Percentiles rank a stretch among this genome's conserved stretches.
Evolutionary conservation across 2,113 vertebrate genomes (phyloP).

Genomic region (Hiodon alosoides): DNA sequence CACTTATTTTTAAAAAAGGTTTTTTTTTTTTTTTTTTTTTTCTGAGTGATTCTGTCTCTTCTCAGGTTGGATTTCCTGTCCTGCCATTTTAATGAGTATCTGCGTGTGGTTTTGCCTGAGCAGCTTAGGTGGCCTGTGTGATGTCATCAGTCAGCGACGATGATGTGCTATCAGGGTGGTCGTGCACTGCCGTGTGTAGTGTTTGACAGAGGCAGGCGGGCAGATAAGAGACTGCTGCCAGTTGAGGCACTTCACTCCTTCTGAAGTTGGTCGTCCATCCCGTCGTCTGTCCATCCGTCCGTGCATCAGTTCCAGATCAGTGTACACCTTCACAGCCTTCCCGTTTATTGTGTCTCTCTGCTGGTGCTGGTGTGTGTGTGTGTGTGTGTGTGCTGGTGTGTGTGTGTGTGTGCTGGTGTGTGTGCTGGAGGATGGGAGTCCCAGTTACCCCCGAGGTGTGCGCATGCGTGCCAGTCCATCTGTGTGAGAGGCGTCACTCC

Average conservation of each 20-base stretch:
- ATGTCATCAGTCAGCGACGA: neutral
- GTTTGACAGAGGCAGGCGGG: neutral
- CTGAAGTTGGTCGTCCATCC: neutral
- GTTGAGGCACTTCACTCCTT: neutral
- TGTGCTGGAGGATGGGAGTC: constrained; percentile 26
- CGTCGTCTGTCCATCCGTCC: neutral
- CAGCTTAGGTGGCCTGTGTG: too few relatives aligned
- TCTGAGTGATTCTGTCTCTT: neutral
- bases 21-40: constrained; percentile 37
- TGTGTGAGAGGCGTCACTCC: constrained; percentile 59
- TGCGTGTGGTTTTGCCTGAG: neutral
- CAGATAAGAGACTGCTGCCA: neutral
- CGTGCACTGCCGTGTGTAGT: constrained; percentile 4
- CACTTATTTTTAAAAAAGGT: constrained; percentile 21
- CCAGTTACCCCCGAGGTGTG: constrained; percentile 2
- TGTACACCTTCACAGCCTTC: neutral
- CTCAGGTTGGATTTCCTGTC: constrained; percentile 3
- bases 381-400: constrained; percentile 15
- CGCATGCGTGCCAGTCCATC: neutral
- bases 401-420: constrained; percentile 13
- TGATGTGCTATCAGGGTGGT: neutral
- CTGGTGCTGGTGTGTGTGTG: neutral
- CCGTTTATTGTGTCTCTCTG: neutral
- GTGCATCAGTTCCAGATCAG: neutral
- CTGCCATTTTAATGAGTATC: neutral